Base-by-base conservation (phyloP, 2,888 invertebrate genomes). In the Nycteola revayana region DNA sequence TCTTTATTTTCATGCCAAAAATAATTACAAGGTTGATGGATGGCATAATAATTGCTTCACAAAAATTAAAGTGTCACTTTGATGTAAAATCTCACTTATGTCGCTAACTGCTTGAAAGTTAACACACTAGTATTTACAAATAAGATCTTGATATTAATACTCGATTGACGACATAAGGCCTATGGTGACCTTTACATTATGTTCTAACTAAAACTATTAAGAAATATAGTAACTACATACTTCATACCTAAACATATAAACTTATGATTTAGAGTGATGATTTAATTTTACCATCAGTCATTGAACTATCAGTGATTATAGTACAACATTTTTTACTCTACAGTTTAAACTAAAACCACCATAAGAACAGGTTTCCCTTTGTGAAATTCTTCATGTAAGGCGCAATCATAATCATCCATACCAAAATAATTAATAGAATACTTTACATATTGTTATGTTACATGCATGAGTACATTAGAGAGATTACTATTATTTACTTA, bases 1-100 rank as follows among this genome's bases (percentile, higher is more conserved):
- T 58, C 51, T 78, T 79, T 78, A 74, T 76, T 75, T 70, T 60
- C 53, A 60, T 71, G 66, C 70, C 66, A 65, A 68, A n/a, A 53
- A 51, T 57, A 47, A 48, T 42, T 57, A 51, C 60, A 60, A 49
- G 41, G 35, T 37, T 39, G 46, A 58, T 51, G 49, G 56, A 62
- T 62, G 63, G 66, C 66, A 59, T 60, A 50, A 41, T 44, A 45
- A 32, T 29, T 25, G 40, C 31, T 23, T 51, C 45, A 47, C 36
- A 42, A 41, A 39, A 36, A 24, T 24, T 28, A 33, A 33, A 25
- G 36, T 38, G 40, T 36, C 26, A 36, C 44, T 36, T 28, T 31
- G 23, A 41, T 38, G 30, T 46, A 33, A 25, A 36, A 46, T 45
- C 34, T 42, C 32, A 32, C 28, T 36, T 37, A 45, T 38, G 20